These are phyloP conservation scores for Apeira syringaria DNA, from an alignment of 2,888 invertebrate species.

Conservation along the genomic window DNA sequence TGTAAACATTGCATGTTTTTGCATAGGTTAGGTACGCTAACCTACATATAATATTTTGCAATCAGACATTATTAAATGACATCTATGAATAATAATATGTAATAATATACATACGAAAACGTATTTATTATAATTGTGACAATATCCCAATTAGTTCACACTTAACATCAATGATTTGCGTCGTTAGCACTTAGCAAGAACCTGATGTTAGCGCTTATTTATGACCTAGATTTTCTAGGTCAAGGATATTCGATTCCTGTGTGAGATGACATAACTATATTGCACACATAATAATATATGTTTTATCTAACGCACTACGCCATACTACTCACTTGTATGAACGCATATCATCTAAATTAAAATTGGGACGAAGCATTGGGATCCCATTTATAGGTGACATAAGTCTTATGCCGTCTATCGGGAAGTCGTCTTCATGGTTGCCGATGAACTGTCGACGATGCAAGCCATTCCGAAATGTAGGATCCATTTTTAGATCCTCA, in stretches of 20 bases:
- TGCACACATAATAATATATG: background rate
- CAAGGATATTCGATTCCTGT: background rate
- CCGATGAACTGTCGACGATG: slow-evolving; percentile 67
- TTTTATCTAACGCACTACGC: background rate
- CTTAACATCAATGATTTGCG: no score
- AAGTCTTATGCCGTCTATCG: slow-evolving; percentile 65
- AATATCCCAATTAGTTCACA: no score
- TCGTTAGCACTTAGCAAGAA: background rate
- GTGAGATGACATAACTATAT: background rate
- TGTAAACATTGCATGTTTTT: no score
- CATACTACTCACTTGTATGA: slow-evolving; percentile 62
- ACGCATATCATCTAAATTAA: slow-evolving; percentile 51
- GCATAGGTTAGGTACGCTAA: no score
- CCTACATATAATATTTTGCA: no score
- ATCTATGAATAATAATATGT: no score
- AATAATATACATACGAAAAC: no score
- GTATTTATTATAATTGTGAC: no score
- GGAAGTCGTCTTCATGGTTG: slow-evolving; percentile 55
- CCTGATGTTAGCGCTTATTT: background rate
- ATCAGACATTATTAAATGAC: no score
- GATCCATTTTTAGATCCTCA: slow-evolving; percentile 11
- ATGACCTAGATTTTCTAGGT: background rate
- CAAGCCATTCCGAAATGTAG: slow-evolving; percentile 40
- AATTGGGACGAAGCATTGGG: slow-evolving; percentile 63
- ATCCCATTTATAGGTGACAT: slow-evolving; percentile 66